phyloP scores from a whole-genome alignment of 2,113 vertebrate genomes.

The Irena cyanogastra region DNA sequence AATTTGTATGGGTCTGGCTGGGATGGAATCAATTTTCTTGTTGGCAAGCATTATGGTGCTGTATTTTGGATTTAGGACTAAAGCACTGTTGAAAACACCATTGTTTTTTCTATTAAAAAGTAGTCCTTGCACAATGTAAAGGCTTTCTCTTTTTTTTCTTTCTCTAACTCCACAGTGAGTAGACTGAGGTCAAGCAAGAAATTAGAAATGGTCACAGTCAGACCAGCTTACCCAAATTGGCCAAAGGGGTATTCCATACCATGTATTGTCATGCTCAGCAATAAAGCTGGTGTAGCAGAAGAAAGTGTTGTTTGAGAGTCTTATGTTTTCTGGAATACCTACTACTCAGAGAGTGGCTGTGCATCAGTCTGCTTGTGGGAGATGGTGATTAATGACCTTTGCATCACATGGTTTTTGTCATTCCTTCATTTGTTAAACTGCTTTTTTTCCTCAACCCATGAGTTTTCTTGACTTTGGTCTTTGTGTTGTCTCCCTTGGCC shows the following conservation, averaged over 20 bases:
- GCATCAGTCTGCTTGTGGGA: not conserved
- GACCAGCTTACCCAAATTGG: not conserved
- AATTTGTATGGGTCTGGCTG: not conserved
- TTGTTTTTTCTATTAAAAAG: not conserved
- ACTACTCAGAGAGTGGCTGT: not conserved
- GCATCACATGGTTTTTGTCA: not conserved
- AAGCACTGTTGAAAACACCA: not conserved
- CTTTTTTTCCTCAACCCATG: not conserved
- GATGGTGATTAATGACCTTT: not conserved
- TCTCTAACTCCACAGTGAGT: not conserved
- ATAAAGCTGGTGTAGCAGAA: not conserved
- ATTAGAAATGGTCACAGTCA: not conserved
- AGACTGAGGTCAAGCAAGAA: not conserved
- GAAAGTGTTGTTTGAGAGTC: accelerated
- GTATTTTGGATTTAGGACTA: not conserved
- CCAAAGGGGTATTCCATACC: not conserved
- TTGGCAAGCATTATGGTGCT: not conserved
- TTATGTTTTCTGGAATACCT: not conserved
- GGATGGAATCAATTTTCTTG: not conserved
- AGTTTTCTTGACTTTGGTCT: not conserved
- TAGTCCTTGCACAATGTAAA: not conserved
- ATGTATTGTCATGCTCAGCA: not conserved
- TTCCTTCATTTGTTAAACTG: not conserved
- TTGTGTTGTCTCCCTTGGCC: not conserved
- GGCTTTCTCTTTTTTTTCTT: not conserved